A percentile compares a stretch with the other conserved stretches of the same genome.
phyloP scores from a whole-genome alignment of 2,888 invertebrate genomes.

The Catocala sponsa region DNA sequence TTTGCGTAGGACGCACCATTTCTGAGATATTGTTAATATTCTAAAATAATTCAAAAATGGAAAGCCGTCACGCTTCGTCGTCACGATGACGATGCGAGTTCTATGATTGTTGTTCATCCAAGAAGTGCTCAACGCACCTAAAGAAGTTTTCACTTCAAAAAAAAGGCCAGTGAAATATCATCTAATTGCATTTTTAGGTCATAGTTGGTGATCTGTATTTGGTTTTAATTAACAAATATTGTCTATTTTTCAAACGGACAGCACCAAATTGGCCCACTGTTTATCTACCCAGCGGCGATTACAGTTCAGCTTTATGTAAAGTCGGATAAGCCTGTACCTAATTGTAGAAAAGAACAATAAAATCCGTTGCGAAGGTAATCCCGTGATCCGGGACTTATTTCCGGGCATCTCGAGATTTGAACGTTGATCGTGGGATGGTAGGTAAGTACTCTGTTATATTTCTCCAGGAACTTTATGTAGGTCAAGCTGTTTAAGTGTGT shows the following conservation, averaged over 20 bases:
- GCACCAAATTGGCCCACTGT: slow-evolving; percentile 14
- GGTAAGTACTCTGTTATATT: slow-evolving; percentile 40
- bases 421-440: slow-evolving; percentile 33
- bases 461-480: slow-evolving; percentile 43
- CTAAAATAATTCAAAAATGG: too few relatives aligned
- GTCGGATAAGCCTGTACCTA: slow-evolving; percentile 35
- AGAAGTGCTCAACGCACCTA: too few relatives aligned
- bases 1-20: too few relatives aligned
- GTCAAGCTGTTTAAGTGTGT: slow-evolving; percentile 41
- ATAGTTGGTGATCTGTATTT: too few relatives aligned
- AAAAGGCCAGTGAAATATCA: too few relatives aligned
- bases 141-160: too few relatives aligned
- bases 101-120: too few relatives aligned
- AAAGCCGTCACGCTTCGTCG: too few relatives aligned
- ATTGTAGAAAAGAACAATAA: slow-evolving; percentile 50
- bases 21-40: too few relatives aligned
- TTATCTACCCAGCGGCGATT: background rate
- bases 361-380: slow-evolving; percentile 42
- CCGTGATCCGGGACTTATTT: slow-evolving; percentile 44
- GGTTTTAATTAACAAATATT: too few relatives aligned
- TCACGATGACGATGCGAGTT: too few relatives aligned
- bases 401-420: slow-evolving; percentile 45
- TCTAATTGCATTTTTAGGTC: too few relatives aligned
- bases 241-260: slow-evolving; percentile 10
- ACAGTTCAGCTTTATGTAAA: slow-evolving; percentile 20